A percentile compares a stretch with the other conserved stretches of the same genome.
Conservation (phyloP, 2,113 vertebrate genomes). For the Malurus elegans region DNA sequence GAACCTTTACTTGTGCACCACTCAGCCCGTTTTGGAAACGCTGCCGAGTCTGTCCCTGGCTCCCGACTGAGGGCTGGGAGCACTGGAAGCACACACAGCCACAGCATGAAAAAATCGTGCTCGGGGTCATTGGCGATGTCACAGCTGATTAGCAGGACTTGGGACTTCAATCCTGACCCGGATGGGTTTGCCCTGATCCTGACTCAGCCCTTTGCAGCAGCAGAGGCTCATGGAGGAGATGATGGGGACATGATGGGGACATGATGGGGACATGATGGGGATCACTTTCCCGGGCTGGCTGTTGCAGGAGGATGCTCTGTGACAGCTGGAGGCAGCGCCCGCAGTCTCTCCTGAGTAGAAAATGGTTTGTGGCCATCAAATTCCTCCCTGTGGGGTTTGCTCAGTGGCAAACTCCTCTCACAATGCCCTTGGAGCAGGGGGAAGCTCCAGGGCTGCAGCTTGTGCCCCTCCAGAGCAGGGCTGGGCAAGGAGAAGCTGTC, state of each 20-base stretch:
- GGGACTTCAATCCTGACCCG: background rate
- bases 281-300: background rate
- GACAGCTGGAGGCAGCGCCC: background rate
- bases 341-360: background rate
- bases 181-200: background rate
- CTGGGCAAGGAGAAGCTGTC: background rate
- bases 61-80: background rate
- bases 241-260: background rate
- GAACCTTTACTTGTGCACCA: accelerated
- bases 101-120: accelerated
- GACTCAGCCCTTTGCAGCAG: background rate
- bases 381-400: accelerated
- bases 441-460: accelerated
- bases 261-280: accelerated
- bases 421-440: background rate
- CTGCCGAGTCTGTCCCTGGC: accelerated
- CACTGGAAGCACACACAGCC: accelerated
- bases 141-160: background rate
- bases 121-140: background rate
- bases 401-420: background rate
- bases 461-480: background rate
- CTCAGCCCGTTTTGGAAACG: accelerated
- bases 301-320: background rate
- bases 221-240: background rate
- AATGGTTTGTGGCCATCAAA: accelerated